Percentiles rank a stretch among this genome's conserved stretches.
phyloP scores from a whole-genome alignment of 2,797 vertebrate species.

The Carcharodon carcharias region DNA sequence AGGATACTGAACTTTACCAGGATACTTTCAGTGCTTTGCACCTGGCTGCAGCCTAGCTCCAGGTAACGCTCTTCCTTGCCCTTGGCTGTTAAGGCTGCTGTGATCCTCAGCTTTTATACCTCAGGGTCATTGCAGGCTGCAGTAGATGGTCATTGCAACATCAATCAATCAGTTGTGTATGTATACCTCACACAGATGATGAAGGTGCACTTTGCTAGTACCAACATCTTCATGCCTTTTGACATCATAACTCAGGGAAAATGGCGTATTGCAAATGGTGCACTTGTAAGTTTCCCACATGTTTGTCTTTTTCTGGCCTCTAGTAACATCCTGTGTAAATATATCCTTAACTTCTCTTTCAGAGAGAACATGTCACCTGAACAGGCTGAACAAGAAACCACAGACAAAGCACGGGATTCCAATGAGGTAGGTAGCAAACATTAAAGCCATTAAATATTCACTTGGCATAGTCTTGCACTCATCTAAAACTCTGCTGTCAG shows the following conservation, averaged over 20 bases:
- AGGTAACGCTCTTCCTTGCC: neutral
- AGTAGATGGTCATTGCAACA: neutral
- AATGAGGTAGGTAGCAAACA: constrained; percentile 5
- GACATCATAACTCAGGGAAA: neutral
- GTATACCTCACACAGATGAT: neutral
- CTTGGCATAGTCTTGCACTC: neutral
- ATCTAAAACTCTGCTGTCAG: neutral
- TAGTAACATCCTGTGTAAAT: neutral
- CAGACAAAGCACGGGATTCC: neutral
- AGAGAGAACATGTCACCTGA: neutral
- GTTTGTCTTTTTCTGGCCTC: neutral
- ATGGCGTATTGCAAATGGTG: neutral
- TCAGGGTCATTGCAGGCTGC: neutral
- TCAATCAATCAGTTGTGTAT: neutral
- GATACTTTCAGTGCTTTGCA: neutral
- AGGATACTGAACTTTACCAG: neutral
- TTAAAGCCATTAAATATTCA: neutral
- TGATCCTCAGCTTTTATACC: neutral
- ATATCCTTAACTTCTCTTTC: neutral
- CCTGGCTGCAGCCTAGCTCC: neutral
- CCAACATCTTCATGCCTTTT: neutral
- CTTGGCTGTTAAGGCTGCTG: neutral
- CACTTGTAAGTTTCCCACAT: neutral
- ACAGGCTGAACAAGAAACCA: neutral
- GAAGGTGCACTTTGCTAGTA: neutral